Percentiles rank a stretch among this genome's conserved stretches.
These are phyloP conservation scores for Antechinus flavipes DNA, from an alignment of 2,113 vertebrate species.

Conservation along the genomic window DNA sequence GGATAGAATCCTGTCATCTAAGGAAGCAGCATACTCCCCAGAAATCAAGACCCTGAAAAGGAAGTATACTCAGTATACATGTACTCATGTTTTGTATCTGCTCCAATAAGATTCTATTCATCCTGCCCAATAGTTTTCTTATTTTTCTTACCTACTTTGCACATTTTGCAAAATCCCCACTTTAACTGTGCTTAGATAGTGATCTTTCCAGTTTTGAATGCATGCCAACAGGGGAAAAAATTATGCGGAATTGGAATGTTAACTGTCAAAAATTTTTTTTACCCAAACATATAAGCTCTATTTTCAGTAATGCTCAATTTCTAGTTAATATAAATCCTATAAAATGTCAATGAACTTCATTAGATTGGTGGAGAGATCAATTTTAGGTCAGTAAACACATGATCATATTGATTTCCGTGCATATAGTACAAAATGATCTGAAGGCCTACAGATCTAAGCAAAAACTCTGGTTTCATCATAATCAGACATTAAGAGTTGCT, in stretches of 20 bases:
- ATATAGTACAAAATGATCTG: background rate
- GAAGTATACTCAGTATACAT: background rate
- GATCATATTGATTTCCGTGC: background rate
- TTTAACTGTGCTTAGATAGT: background rate
- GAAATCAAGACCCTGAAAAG: background rate
- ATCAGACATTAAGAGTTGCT: background rate
- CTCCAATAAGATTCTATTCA: background rate
- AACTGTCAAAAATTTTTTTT: conserved; percentile 40
- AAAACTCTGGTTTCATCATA: background rate
- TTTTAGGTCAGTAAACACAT: conserved; percentile 30
- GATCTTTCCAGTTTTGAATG: background rate
- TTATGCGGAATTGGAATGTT: background rate
- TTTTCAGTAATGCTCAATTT: conserved; percentile 7
- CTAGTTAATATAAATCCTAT: conserved; percentile 40
- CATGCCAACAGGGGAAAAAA: background rate
- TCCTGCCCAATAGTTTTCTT: background rate
- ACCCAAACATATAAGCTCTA: background rate
- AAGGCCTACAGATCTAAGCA: background rate
- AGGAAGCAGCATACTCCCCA: background rate
- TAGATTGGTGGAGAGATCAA: conserved; percentile 18
- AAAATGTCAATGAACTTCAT: background rate
- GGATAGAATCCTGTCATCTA: background rate
- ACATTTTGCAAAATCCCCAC: background rate
- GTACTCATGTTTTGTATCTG: background rate
- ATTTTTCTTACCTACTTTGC: background rate